Evolutionary conservation across 2,113 vertebrate genomes (phyloP).

Genomic region (Corythornis madagascariensis): DNA sequence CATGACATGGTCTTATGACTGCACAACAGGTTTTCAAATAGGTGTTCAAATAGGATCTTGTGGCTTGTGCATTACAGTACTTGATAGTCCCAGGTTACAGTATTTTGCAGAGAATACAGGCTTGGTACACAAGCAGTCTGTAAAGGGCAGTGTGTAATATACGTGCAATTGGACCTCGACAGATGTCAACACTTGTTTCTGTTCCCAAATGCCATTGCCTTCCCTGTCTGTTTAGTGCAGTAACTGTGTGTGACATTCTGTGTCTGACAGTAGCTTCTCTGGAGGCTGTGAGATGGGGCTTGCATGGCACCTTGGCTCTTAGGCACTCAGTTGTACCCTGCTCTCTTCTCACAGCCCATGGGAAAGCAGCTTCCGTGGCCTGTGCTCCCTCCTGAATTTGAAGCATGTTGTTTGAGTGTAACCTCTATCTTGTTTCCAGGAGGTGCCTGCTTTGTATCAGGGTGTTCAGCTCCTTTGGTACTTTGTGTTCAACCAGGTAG

Average conservation of each 20-base stretch:
- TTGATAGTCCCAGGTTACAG: neutral
- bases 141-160: neutral
- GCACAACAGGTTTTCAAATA: neutral
- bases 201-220: neutral
- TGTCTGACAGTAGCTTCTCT: neutral
- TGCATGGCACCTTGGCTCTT: neutral
- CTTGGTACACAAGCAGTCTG: neutral
- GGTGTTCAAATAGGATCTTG: neutral
- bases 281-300: neutral
- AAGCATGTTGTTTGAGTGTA: neutral
- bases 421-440: neutral
- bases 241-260: neutral
- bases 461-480: neutral
- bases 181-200: neutral
- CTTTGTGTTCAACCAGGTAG: neutral
- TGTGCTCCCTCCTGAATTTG: neutral
- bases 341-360: neutral
- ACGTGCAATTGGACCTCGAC: neutral
- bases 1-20: neutral
- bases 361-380: neutral
- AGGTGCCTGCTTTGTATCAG: neutral
- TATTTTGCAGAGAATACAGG: neutral
- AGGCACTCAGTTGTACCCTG: neutral
- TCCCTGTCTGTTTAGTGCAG: neutral
- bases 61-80: fast-evolving